Conservation (phyloP, 2,797 vertebrate species). For the Squalus acanthias region DNA sequence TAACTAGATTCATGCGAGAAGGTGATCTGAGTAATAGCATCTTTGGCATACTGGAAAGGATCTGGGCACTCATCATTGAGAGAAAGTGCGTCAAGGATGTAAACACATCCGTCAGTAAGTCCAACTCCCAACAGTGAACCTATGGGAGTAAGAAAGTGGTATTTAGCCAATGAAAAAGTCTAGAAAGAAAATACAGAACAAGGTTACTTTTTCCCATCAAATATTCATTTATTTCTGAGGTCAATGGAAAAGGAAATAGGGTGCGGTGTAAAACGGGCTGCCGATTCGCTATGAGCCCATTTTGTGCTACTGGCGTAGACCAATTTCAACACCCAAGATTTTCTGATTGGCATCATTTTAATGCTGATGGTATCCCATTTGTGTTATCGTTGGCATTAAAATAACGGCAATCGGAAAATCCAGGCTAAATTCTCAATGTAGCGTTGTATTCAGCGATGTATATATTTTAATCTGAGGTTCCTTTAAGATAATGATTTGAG, state of each 20-base stretch:
- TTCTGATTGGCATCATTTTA: background rate
- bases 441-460: too few species aligned
- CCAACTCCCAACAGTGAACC: conserved; percentile 75
- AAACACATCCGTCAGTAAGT: conserved; percentile 72
- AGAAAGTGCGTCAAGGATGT: conserved; percentile 71
- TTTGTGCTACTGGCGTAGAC: background rate
- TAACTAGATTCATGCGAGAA: conserved; percentile 82
- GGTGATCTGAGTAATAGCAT: conserved; percentile 69
- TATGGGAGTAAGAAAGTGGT: conserved; percentile 49
- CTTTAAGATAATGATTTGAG: background rate
- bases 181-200: background rate
- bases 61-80: conserved; percentile 60
- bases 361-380: background rate
- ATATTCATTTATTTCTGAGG: background rate
- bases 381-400: background rate
- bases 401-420: background rate
- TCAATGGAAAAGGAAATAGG: background rate
- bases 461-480: too few species aligned
- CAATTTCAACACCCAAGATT: background rate
- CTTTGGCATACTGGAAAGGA: conserved; percentile 62
- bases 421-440: background rate
- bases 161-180: background rate
- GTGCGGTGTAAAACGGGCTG: background rate
- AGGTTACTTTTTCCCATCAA: background rate
- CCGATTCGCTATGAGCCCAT: background rate